These are phyloP conservation scores for Ardeotis arabs DNA, from an alignment of 2,113 vertebrate species.

Conservation along the genomic window DNA sequence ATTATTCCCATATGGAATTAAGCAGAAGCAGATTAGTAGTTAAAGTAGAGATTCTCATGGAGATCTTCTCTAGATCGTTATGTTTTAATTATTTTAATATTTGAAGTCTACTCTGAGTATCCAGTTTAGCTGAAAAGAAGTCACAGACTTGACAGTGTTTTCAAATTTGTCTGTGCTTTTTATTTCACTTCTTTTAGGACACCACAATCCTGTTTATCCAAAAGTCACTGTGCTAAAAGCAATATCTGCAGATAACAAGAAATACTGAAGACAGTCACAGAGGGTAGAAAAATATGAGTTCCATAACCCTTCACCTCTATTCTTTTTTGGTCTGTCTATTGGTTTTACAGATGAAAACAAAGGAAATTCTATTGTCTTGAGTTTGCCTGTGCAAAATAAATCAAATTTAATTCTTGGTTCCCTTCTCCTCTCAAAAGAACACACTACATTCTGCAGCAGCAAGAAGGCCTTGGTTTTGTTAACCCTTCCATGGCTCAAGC, in stretches of 20 bases:
- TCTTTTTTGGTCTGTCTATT: slow-evolving; percentile 32
- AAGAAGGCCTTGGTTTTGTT: background rate
- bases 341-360: slow-evolving; percentile 52
- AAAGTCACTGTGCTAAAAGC: slow-evolving; percentile 53
- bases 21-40: slow-evolving; percentile 33
- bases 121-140: slow-evolving; percentile 20
- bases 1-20: slow-evolving; percentile 33
- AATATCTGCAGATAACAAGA: slow-evolving; percentile 54
- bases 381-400: slow-evolving; percentile 51
- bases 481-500: background rate
- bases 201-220: slow-evolving; percentile 43
- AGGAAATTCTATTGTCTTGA: slow-evolving; percentile 59
- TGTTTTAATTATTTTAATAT: slow-evolving; percentile 20
- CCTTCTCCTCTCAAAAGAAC: background rate
- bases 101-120: slow-evolving; percentile 14
- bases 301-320: slow-evolving; percentile 50
- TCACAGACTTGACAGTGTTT: background rate
- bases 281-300: slow-evolving; percentile 42
- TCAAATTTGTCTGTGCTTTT: slow-evolving; percentile 35
- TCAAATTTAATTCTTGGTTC: slow-evolving; percentile 2
- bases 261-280: slow-evolving; percentile 32
- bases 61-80: background rate
- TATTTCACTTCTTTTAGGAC: slow-evolving; percentile 27
- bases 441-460: background rate
- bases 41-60: slow-evolving; percentile 8